Evolutionary conservation across 2,888 invertebrate genomes (phyloP), one percentile per base, ranked within the genome.

Genomic region (Drosophila dives): DNA sequence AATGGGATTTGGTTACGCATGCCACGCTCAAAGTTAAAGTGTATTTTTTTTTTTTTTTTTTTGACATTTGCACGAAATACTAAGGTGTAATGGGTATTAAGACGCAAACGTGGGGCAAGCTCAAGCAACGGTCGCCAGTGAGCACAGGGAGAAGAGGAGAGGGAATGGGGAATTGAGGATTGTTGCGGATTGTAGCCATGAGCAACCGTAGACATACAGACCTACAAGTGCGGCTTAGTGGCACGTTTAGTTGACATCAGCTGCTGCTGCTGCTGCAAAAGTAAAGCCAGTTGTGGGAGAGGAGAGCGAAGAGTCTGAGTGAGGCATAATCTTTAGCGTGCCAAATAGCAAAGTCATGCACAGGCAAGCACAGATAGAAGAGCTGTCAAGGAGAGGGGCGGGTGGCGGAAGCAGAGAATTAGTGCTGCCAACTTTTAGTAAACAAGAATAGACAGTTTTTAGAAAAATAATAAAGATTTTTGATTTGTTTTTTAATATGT

Each of bases 161-260:
- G 38, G 23, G 17, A 11, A 45, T 36, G 53, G 23, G 6, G 23
- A 53, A 34, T 26, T 38, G 55, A 8, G 38, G 45, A 45, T 55
- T 55, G 20, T 23, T 29, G 50, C n/a, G 50, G 29, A 50, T 40
- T 15, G 48, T 38, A 50, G 49, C 42, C 42, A 20, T 48, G 42
- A 36, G 23, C 42, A 45, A 38, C 8, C n/a, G 40, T 45, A 53
- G 51, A 15, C 33, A 49, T 33, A 86, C 68, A 80, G 65, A 83
- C 89, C 71, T 72, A 89, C 86, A 87, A 86, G 88, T 87, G 85
- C 88, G 86, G 88, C 90, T 89, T 89, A 85, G 77, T 70, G 82
- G 73, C 75, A 86, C 80, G 80, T 60, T 70, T 34, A 45, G 40
- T 51, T 17, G 63, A 58, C 72, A 64, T 62, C 64, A 66, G 59